These are phyloP conservation scores for Netelia melanura DNA, from an alignment of 2,888 invertebrate genomes.

Conservation along the genomic window DNA sequence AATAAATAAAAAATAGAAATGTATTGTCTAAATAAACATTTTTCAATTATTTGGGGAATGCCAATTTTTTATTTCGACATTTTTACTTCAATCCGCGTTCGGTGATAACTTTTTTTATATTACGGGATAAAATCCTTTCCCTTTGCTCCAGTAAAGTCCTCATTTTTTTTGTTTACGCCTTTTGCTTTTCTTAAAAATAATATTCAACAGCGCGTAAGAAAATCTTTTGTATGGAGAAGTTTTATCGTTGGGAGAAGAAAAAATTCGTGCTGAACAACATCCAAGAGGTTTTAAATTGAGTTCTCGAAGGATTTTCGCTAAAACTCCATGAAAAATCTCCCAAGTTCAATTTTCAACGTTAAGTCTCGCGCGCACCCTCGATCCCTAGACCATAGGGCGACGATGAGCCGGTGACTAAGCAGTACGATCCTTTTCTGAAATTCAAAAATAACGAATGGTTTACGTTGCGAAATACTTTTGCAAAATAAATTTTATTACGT, in stretches of 20 bases:
- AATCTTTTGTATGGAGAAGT: no score
- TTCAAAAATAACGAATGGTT: neutral
- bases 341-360: slow-evolving; percentile 22
- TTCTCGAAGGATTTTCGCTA: slow-evolving; percentile 6
- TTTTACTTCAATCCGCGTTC: no score
- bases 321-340: slow-evolving; percentile 68
- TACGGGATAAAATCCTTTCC: no score
- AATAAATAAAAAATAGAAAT: no score
- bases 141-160: no score
- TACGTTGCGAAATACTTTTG: neutral
- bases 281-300: neutral
- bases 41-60: no score
- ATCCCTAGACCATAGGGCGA: slow-evolving; percentile 71
- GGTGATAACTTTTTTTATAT: no score
- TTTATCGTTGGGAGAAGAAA: neutral
- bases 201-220: no score
- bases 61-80: no score
- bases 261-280: neutral
- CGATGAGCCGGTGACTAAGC: slow-evolving; percentile 68
- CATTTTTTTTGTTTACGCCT: no score
- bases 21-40: no score
- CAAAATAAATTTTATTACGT: neutral
- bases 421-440: slow-evolving; percentile 74
- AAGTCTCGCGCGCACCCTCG: slow-evolving; percentile 31
- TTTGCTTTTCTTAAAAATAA: no score